A percentile compares a stretch with the other conserved stretches of the same genome.
These are phyloP conservation scores for Recurvirostra avosetta DNA, from an alignment of 2,113 vertebrate genomes.

Conservation along the genomic window DNA sequence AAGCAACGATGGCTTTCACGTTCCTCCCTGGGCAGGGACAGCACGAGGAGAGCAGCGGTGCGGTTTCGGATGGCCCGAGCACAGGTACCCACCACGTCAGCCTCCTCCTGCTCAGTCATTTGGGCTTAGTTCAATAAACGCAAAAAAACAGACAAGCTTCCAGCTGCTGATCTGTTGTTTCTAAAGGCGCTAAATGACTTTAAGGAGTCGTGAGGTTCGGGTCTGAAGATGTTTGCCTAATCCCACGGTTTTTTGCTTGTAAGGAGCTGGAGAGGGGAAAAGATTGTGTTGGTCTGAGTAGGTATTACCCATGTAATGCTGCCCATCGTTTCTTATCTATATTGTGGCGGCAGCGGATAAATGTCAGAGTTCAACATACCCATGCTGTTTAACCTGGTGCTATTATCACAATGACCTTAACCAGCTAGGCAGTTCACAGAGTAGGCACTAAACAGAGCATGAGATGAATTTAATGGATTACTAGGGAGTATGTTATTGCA, in stretches of 20 bases:
- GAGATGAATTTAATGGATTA: constrained; percentile 57
- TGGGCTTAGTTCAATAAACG: neutral
- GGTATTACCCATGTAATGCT: neutral
- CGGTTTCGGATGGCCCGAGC: neutral
- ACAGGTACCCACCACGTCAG: neutral
- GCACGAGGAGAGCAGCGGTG: neutral
- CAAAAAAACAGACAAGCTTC: neutral
- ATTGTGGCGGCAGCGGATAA: neutral
- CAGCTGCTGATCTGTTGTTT: neutral
- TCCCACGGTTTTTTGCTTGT: neutral
- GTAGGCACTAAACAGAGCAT: constrained; percentile 40
- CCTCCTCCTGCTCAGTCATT: neutral
- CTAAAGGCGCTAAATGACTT: neutral
- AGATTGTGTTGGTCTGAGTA: accelerated
- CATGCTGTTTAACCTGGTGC: constrained; percentile 47
- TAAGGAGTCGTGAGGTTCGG: neutral
- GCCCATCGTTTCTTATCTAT: neutral
- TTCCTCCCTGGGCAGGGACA: neutral
- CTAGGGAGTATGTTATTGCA: constrained; percentile 37
- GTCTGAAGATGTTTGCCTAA: neutral
- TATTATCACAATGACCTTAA: constrained; percentile 27
- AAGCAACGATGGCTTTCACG: neutral
- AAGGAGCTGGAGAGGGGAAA: neutral
- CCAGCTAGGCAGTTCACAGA: constrained; percentile 43
- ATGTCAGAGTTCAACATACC: constrained; percentile 15